Base-by-base conservation (phyloP, 2,113 vertebrate genomes). In the Lates calcarifer region DNA sequence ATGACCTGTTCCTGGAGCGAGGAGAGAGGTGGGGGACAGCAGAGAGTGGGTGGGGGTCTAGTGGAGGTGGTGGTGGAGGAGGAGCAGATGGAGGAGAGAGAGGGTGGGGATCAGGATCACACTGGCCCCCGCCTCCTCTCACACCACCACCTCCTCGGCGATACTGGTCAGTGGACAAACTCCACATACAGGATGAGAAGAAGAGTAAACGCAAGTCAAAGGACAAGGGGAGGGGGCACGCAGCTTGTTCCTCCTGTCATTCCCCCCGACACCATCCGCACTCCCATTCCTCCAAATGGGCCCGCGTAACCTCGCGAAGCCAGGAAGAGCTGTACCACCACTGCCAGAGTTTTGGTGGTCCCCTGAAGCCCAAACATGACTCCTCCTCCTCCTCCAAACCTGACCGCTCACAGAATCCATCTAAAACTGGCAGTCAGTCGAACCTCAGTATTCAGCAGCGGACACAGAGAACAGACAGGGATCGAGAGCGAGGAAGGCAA, bases 81-180 rank as follows among this genome's bases (percentile, higher is more conserved):
- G 47, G 77, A 58, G 64, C 72, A 31, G 85, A 82, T 1, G 41
- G 66, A 49, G 74, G 57, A 26, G 86, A 90, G 4, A 72, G 90
- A 84, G 85, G 75, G 0, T 93, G 93, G 93, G 90, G 90, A 39
- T 92, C 91, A 0, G 93, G 92, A n/a, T 88, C 92, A 0, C 92
- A 92, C 29, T 94, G 95, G 92, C 93, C 94, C 5, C 91, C 77
- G 0, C 94, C 92, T 77, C 95, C 95, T 73, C 93, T 94, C 53
- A 94, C 94, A 0, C 93, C 93, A 2, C 96, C 94, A 24, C 95
- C 95, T 49, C 96, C 97, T 0, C 92, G 96, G n/a, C 94, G 96
- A 79, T 98, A 97, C 89, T 98, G 97, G 97, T 98, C 96, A 1
- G 96, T 97, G 18, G 96, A 98, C 88, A 98, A 98, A 88, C 94